Evolutionary conservation across 2,797 vertebrate genomes (phyloP).

Genomic region (Myripristis jacobus): DNA sequence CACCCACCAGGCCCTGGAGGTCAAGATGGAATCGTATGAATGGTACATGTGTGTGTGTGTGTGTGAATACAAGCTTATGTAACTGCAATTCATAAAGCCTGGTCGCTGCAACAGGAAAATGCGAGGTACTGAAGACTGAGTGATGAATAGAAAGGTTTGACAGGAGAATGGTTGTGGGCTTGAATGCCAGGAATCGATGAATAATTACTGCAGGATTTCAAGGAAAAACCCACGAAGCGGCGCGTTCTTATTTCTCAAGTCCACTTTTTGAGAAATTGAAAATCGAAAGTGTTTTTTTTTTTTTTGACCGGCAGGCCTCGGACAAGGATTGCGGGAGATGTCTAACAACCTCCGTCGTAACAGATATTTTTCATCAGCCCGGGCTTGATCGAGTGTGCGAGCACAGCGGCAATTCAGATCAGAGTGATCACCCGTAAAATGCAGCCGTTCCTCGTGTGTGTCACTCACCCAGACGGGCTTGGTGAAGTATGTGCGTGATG

Average conservation of each 20-base stretch:
- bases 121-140: no score
- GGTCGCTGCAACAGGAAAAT: constrained; percentile 9
- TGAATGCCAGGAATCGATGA: no score
- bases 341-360: background rate
- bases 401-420: background rate
- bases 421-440: constrained; percentile 15
- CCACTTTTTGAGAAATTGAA: background rate
- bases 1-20: constrained; percentile 30
- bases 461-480: background rate
- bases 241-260: background rate
- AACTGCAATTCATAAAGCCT: constrained; percentile 28
- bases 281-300: background rate
- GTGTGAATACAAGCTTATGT: constrained; percentile 45
- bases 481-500: background rate
- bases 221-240: background rate
- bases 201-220: no score
- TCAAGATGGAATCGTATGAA: constrained; percentile 19
- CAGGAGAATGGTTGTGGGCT: background rate
- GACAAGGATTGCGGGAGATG: background rate
- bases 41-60: background rate
- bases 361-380: constrained; percentile 25
- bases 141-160: background rate
- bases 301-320: background rate
- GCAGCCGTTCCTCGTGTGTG: background rate
- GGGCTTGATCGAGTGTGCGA: background rate